Base-by-base conservation (phyloP, 2,888 invertebrate genomes). In the Poecilus cupreus region DNA sequence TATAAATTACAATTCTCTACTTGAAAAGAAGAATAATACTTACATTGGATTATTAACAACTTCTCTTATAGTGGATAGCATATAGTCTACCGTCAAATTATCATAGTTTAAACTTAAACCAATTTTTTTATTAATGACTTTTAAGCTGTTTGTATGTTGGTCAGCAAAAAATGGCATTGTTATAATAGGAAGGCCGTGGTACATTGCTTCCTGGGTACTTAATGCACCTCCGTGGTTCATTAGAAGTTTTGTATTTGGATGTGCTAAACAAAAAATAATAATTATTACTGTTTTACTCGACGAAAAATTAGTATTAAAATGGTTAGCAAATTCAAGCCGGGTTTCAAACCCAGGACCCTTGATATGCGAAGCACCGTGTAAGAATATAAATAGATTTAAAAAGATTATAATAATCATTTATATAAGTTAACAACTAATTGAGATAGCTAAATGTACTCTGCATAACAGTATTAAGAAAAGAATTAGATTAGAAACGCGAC, bases 91-190 rank as follows among this genome's bases (percentile, higher is more conserved):
- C 2, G 84, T 86, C 20, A 86, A 43, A 4, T 83, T 83, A 3
- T 60, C 5, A 24, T 84, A 83, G 77, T 85, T 83, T 18, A 87
- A 43, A 6, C 49, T 82, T 8, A 83, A 49, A 5, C 85, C 87
- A 24, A 85, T 82, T 18, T 86, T 87, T 16, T 84, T 83, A 0
- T 83, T 75, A 39, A 84, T 84, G 3, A 87, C 84, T 80, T 86
- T 86, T 10, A 78, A 76, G 60, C 86, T 84, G 81, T 88, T 88
- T 18, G 84, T 79, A 18, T 84, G 81, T 80, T 89, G 88, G 82
- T 89, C 88, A 0, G 84, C 82, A 70, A 85, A 86, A 26, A 88
- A 83, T 3, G 88, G 89, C 2, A 89, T 85, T 2, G 86, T 83
- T 0, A 86, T 60, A 8, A 85, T 39, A 18, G 86, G 86, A 4